Evolutionary conservation across 1,140 invertebrate genomes (phyloP).

Genomic region (Lineus longissimus): DNA sequence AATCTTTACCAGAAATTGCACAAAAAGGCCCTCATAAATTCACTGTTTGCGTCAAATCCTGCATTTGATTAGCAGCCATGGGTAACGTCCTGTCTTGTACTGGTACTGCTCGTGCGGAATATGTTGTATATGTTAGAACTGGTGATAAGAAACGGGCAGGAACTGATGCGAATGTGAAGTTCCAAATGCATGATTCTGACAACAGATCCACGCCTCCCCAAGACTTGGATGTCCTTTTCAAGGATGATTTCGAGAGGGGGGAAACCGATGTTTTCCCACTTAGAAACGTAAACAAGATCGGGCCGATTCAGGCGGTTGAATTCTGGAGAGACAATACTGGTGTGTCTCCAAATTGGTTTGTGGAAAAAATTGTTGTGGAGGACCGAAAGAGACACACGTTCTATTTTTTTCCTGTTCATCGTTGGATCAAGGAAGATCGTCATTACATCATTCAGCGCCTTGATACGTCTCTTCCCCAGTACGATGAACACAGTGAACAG

Average conservation of each 20-base stretch:
- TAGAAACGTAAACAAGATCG: conserved; percentile 19
- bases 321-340: conserved; percentile 53
- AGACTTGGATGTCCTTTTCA: conserved; percentile 45
- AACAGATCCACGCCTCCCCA: conserved; percentile 35
- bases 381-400: conserved; percentile 40
- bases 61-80: neutral
- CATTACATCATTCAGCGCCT: conserved; percentile 52
- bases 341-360: conserved; percentile 52
- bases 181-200: conserved; percentile 43
- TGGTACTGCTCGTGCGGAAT: neutral
- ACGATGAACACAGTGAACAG: conserved; percentile 45
- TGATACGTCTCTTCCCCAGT: conserved; percentile 55
- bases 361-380: conserved; percentile 50
- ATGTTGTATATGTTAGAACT: conserved; percentile 48
- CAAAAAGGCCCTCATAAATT: no score
- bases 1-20: no score
- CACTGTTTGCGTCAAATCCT: no score
- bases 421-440: conserved; percentile 52
- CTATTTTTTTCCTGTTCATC: conserved; percentile 53
- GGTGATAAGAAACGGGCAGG: conserved; percentile 52
- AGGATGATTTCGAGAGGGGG: conserved; percentile 53
- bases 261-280: conserved; percentile 41
- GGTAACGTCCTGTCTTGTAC: neutral
- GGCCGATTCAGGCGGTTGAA: conserved; percentile 40
- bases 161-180: conserved; percentile 51